These are phyloP conservation scores for Gonatopus flavifemur DNA, from an alignment of 1,140 invertebrate genomes.

Conservation along the genomic window DNA sequence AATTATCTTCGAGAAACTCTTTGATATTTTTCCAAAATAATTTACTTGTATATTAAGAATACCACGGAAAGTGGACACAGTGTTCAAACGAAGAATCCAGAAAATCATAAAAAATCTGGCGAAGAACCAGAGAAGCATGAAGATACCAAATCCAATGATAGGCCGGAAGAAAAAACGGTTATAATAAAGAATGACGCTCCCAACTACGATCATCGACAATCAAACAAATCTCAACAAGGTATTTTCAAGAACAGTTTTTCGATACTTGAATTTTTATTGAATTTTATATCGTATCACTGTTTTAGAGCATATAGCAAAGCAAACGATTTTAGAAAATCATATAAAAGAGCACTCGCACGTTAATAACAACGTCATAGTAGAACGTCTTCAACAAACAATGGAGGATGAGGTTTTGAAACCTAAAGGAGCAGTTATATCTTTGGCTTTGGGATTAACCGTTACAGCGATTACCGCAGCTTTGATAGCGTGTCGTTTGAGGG, in stretches of 20 bases:
- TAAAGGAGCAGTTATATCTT: conserved; percentile 80
- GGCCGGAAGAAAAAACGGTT: conserved; percentile 18
- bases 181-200: neutral
- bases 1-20: neutral
- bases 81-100: conserved; percentile 14
- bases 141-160: conserved; percentile 1
- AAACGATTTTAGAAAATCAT: conserved; percentile 33
- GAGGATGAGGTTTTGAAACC: conserved; percentile 68
- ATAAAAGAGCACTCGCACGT: conserved; percentile 20
- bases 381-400: conserved; percentile 38
- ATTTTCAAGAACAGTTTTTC: neutral
- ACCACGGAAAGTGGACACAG: conserved; percentile 25
- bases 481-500: conserved; percentile 79
- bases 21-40: neutral
- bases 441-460: conserved; percentile 65
- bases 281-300: conserved; percentile 1
- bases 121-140: conserved; percentile 15
- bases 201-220: conserved; percentile 19
- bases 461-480: conserved; percentile 73
- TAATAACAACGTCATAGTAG: conserved; percentile 9
- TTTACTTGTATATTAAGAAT: conserved; percentile 18
- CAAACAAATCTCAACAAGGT: conserved; percentile 29
- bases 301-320: conserved; percentile 29
- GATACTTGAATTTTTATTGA: conserved; percentile 3
- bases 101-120: conserved; percentile 10